Evolutionary conservation across 1,140 invertebrate genomes (phyloP), one percentile per base, ranked within the genome.

Genomic region (Euglossa dilemma): DNA sequence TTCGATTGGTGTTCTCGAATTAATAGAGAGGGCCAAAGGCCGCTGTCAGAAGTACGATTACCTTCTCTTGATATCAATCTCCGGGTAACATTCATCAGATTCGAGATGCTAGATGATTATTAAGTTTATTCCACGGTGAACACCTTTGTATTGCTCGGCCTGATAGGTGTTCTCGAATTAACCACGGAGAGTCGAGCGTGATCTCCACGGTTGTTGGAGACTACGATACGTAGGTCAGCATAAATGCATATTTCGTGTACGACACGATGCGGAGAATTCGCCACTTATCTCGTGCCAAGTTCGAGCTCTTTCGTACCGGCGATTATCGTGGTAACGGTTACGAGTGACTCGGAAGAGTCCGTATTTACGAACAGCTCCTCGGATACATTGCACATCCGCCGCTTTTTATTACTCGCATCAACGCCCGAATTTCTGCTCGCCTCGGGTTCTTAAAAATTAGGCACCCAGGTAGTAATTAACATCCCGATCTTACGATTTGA

Each of bases 231-330:
- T 70, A 63, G 64, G 71, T 67, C 56, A 64, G 52, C 69, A 67
- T 54, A 78, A 88, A 71, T 87, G 87, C 86, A 77, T 82, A 72
- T 82, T 76, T 75, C 86, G 64, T 85, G 86, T 78, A 84, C 75
- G 81, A 64, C 63, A 73, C 76, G 73, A 66, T 28, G 47, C 50
- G 45, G 57, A 57, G 83, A 75, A 78, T 85, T 76, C 69, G 75
- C 70, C n/a, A 82, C 86, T 88, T 88, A 88, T 88, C 87, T 88
- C 86, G 67, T 72, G 78, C 74, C 74, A 82, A 85, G 73, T 74
- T 78, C 73, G 57, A 63, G 85, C 66, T 47, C 25, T 57, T 54
- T 64, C 56, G 69, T 45, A 20, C 64, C 8, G 12, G 45, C 43
- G 67, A 85, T 88, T 78, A 87, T 36, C 80, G 66, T 73, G 59